Percentiles rank a stretch among this genome's conserved stretches.
Evolutionary conservation across 2,113 vertebrate species (phyloP).

Genomic region (Tetraodon nigroviridis): DNA sequence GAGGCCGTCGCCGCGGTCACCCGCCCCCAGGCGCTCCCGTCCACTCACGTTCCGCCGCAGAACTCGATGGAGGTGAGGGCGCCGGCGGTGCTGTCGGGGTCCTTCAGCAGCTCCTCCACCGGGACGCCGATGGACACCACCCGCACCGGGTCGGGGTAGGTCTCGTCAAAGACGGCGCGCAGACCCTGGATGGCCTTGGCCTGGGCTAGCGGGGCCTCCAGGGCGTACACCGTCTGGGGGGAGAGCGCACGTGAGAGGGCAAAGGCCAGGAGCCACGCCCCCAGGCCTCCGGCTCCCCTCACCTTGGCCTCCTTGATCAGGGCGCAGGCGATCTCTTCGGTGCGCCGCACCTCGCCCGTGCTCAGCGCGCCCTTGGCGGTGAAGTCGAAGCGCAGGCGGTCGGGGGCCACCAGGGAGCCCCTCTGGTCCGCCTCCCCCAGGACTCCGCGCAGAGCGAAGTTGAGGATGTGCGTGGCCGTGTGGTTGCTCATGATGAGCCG

Average conservation of each 20-base stretch:
- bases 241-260: neutral
- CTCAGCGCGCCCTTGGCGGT: slow-evolving; percentile 91
- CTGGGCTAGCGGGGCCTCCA: slow-evolving; percentile 83
- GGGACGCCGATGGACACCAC: slow-evolving; percentile 92
- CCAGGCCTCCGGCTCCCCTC: neutral
- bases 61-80: slow-evolving; percentile 91
- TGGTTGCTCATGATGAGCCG: slow-evolving; percentile 96
- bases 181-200: slow-evolving; percentile 96
- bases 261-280: neutral
- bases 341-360: slow-evolving; percentile 81
- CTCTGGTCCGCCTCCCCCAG: slow-evolving; percentile 94
- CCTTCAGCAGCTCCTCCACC: slow-evolving; percentile 83
- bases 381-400: slow-evolving; percentile 94
- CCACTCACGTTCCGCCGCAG: slow-evolving; percentile 95
- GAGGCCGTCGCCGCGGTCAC: neutral
- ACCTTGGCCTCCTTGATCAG: slow-evolving; percentile 91
- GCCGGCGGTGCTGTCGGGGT: slow-evolving; percentile 84
- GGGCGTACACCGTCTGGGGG: slow-evolving; percentile 82
- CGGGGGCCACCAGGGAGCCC: slow-evolving; percentile 89
- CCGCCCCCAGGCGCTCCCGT: too few relatives aligned
- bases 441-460: slow-evolving; percentile 88
- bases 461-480: slow-evolving; percentile 93
- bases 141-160: slow-evolving; percentile 93
- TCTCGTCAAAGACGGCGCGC: slow-evolving; percentile 95
- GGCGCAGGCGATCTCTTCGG: slow-evolving; percentile 82